These are phyloP conservation scores for Cataglyphis cursor DNA, from an alignment of 2,888 invertebrate genomes.

Conservation along the genomic window DNA sequence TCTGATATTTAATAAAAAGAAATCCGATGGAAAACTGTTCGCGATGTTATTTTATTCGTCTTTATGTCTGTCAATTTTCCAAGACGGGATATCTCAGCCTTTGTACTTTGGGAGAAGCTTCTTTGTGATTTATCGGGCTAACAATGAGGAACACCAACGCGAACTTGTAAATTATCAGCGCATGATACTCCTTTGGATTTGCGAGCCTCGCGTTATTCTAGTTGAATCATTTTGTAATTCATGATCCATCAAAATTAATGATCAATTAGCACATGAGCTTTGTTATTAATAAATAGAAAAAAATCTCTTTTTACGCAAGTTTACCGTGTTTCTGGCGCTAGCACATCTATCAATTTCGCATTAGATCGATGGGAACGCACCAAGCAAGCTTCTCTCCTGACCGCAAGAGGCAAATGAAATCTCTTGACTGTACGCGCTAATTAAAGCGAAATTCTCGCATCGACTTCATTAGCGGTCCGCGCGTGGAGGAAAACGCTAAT, in stretches of 20 bases:
- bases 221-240: neutral
- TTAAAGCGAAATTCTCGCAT: conserved; percentile 62
- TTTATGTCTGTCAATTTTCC: conserved; percentile 12
- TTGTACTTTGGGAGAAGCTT: conserved; percentile 15
- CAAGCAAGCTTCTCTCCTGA: conserved; percentile 9
- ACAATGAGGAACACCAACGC: neutral
- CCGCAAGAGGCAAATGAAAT: conserved; percentile 53
- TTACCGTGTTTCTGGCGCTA: neutral
- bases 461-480: conserved; percentile 64
- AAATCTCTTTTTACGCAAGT: neutral
- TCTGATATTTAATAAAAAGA: conserved; percentile 5
- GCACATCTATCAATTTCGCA: conserved; percentile 8
- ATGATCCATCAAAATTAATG: conserved; percentile 16
- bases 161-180: neutral
- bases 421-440: conserved; percentile 51
- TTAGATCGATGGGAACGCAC: conserved; percentile 17
- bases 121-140: neutral
- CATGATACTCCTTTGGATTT: neutral
- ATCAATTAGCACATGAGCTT: neutral
- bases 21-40: neutral
- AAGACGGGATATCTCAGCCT: conserved; percentile 1
- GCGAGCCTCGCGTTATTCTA: neutral
- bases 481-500: conserved; percentile 53
- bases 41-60: conserved; percentile 10
- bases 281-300: neutral